phyloP scores from a whole-genome alignment of 2,113 vertebrate genomes.

The Scatophagus argus region DNA sequence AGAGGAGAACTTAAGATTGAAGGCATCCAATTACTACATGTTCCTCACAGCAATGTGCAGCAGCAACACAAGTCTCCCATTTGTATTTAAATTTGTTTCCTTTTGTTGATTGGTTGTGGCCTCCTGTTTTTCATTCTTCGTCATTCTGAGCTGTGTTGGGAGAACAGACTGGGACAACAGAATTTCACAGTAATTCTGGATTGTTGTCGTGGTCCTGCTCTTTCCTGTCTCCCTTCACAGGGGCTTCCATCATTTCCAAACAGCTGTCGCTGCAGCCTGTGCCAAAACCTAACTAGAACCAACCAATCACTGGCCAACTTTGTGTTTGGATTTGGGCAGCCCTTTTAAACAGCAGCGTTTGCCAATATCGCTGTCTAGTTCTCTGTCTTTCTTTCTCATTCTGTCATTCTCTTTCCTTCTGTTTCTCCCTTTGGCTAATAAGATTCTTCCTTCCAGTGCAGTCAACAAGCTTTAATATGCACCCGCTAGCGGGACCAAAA shows the following conservation, averaged over 20 bases:
- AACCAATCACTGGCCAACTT: constrained; percentile 74
- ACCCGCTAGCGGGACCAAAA: constrained; percentile 48
- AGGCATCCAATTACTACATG: constrained; percentile 73
- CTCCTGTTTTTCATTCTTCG: constrained; percentile 55
- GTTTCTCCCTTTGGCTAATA: constrained; percentile 60
- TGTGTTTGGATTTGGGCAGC: constrained; percentile 69
- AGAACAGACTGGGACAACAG: constrained; percentile 64
- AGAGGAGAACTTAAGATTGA: constrained; percentile 67
- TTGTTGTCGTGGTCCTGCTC: constrained; percentile 59
- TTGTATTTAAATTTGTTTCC: constrained; percentile 42
- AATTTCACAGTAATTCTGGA: constrained; percentile 75
- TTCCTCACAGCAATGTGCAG: constrained; percentile 49
- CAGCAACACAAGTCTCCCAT: constrained; percentile 33
- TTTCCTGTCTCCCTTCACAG: constrained; percentile 64
- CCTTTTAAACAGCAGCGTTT: constrained; percentile 67
- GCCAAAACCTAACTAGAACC: constrained; percentile 76
- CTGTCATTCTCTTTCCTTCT: constrained; percentile 54
- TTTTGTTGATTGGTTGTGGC: constrained; percentile 59
- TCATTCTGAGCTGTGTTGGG: constrained; percentile 51
- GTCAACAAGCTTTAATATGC: constrained; percentile 64
- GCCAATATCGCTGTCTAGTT: constrained; percentile 55
- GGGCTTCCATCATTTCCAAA: constrained; percentile 82
- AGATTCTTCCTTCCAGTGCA: constrained; percentile 48
- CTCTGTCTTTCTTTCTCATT: constrained; percentile 48
- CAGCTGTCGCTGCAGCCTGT: constrained; percentile 74